A percentile compares a stretch with the other conserved stretches of the same genome.
These are phyloP conservation scores for Morpho achilles DNA, from an alignment of 2,888 invertebrate genomes.

Conservation along the genomic window DNA sequence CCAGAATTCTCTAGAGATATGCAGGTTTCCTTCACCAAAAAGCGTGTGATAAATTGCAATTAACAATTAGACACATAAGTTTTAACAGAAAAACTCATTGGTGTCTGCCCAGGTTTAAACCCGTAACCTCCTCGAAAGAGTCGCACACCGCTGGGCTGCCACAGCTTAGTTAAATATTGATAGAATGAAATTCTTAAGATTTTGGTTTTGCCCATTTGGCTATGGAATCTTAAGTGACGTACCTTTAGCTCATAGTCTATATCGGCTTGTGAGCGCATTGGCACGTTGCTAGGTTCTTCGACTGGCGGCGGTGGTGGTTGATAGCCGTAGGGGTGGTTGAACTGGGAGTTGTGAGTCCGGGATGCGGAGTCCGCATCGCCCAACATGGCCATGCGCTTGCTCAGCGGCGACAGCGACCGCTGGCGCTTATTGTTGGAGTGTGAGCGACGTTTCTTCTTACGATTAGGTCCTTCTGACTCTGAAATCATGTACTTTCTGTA, in stretches of 20 bases:
- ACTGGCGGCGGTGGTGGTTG: slow-evolving; percentile 78
- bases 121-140: no score
- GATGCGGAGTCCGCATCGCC: slow-evolving; percentile 72
- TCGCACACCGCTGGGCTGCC: no score
- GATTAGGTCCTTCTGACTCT: slow-evolving; percentile 75
- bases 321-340: slow-evolving; percentile 83
- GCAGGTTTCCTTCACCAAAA: no score
- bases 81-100: no score
- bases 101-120: no score
- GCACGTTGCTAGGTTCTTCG: slow-evolving; percentile 53
- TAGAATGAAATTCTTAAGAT: no score
- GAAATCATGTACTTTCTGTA: slow-evolving; percentile 26
- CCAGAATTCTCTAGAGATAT: no score
- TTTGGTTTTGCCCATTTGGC: no score
- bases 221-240: no score
- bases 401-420: slow-evolving; percentile 88
- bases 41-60: no score
- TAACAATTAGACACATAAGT: no score
- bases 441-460: slow-evolving; percentile 80
- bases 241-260: slow-evolving; percentile 83
- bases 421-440: slow-evolving; percentile 81
- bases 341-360: slow-evolving; percentile 80
- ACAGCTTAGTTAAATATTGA: no score
- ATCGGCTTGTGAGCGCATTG: slow-evolving; percentile 66
- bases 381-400: slow-evolving; percentile 89